phyloP scores from a whole-genome alignment of 1,140 invertebrate species.

The Spodoptera frugiperda region DNA sequence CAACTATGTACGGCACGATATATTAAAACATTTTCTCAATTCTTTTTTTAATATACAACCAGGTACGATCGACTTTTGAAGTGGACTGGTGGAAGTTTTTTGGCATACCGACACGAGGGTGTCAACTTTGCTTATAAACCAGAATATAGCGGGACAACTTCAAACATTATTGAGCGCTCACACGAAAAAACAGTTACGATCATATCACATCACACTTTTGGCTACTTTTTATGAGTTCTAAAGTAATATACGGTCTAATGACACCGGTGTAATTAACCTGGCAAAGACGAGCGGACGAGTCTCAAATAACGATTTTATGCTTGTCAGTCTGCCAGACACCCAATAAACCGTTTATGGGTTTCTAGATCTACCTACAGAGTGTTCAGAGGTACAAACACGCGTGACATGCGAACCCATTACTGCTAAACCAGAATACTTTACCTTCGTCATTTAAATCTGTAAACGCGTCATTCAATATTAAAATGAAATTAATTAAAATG shows the following conservation, averaged over 20 bases:
- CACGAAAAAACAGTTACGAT: too few species aligned
- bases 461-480: conserved; percentile 72
- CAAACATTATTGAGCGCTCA: too few species aligned
- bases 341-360: not conserved
- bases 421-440: conserved; percentile 31
- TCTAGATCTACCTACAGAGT: not conserved
- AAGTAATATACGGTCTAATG: not conserved
- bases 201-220: too few species aligned
- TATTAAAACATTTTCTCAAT: not conserved
- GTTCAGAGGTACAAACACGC: too few species aligned
- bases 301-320: conserved; percentile 14
- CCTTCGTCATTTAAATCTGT: conserved; percentile 68
- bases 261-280: conserved; percentile 14
- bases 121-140: too few species aligned
- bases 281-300: not conserved
- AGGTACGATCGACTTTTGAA: too few species aligned
- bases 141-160: too few species aligned
- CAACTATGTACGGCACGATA: conserved; percentile 37
- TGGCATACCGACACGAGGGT: too few species aligned
- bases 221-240: too few species aligned
- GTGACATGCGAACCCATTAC: conserved; percentile 4
- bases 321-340: conserved; percentile 23
- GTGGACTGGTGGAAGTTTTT: too few species aligned
- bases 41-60: not conserved
- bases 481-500: conserved; percentile 82